Evolutionary conservation across 2,797 vertebrate genomes (phyloP).

Genomic region (Falco biarmicus): DNA sequence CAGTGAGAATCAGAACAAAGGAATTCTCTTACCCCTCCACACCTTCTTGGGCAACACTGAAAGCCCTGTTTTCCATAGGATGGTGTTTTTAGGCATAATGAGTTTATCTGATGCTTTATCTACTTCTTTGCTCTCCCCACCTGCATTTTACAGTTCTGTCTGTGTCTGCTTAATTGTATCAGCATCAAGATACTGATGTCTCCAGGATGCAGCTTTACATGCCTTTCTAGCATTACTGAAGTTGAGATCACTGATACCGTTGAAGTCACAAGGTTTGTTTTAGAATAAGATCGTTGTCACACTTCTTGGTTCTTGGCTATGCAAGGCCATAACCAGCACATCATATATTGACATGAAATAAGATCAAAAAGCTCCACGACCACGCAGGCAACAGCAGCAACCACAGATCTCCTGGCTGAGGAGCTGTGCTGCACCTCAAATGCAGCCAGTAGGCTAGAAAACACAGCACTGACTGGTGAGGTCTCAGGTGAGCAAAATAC

Average conservation of each 20-base stretch:
- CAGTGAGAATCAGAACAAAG: neutral
- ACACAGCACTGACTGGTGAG: neutral
- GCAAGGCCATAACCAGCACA: neutral
- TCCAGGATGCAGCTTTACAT: neutral
- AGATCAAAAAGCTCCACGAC: neutral
- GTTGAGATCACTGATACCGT: neutral
- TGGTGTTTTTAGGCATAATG: neutral
- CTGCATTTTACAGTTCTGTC: neutral
- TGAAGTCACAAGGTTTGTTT: neutral
- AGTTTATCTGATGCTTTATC: neutral
- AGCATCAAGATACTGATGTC: neutral
- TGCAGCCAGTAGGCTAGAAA: neutral
- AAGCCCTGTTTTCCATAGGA: neutral
- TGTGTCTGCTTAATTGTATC: constrained; percentile 23
- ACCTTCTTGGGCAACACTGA: neutral
- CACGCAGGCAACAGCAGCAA: neutral
- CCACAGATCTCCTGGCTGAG: neutral
- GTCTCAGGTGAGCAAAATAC: neutral
- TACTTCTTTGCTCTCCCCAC: neutral
- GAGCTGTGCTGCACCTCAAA: neutral
- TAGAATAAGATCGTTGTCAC: neutral
- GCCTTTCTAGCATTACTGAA: neutral
- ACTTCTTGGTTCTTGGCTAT: neutral
- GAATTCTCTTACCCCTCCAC: neutral
- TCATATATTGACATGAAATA: neutral